Conservation (phyloP, 2,888 invertebrate genomes). For the Quadroppia sp. region DNA sequence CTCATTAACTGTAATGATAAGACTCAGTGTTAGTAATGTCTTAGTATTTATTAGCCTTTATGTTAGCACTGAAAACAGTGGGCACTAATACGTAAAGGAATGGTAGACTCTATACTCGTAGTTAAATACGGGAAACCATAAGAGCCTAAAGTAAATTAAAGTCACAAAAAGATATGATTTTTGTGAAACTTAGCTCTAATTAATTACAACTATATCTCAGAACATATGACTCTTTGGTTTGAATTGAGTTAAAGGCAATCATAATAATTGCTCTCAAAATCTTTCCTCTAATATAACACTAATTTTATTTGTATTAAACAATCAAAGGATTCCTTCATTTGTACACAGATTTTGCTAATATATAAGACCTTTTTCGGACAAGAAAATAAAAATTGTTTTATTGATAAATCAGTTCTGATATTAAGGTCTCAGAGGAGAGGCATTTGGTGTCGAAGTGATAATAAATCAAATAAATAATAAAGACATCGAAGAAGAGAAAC, state of each 20-base stretch:
- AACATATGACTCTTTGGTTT: too few relatives aligned
- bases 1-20: constrained; percentile 75
- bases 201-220: constrained; percentile 25
- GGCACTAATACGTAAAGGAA: neutral
- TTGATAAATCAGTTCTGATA: neutral
- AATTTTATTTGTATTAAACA: neutral
- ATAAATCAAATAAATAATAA: constrained; percentile 21
- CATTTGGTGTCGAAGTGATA: neutral
- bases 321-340: constrained; percentile 17
- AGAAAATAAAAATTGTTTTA: too few relatives aligned
- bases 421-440: neutral
- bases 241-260: neutral
- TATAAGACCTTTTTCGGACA: too few relatives aligned
- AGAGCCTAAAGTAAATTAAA: constrained; percentile 25
- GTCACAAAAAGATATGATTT: constrained; percentile 12
- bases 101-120: neutral
- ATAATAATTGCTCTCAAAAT: neutral
- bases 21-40: neutral
- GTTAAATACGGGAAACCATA: neutral
- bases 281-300: neutral
- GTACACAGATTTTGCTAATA: too few relatives aligned
- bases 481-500: neutral
- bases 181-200: constrained; percentile 8
- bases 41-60: too few relatives aligned
- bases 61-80: neutral